Evolutionary conservation across 2,888 invertebrate genomes (phyloP).

Genomic region (Ypsolopha sequella): DNA sequence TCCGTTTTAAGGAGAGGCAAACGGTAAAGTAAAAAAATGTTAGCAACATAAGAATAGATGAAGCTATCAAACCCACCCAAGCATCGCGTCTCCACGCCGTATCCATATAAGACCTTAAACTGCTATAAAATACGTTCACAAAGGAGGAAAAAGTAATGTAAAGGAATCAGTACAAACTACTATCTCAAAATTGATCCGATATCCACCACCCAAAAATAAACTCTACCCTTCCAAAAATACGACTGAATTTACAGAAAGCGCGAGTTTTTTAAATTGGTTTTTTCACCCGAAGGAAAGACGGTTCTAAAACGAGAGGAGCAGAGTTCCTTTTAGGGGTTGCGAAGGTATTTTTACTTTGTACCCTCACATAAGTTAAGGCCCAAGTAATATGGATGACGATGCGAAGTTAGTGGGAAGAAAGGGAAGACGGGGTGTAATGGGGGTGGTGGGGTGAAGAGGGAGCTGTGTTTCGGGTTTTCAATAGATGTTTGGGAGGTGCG

Average conservation of each 20-base stretch:
- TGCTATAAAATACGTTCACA: constrained; percentile 65
- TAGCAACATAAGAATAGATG: too few relatives aligned
- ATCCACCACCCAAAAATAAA: constrained; percentile 15
- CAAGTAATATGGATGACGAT: constrained; percentile 69
- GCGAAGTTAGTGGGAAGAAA: constrained; percentile 69
- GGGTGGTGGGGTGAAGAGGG: constrained; percentile 35
- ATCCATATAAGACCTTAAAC: constrained; percentile 64
- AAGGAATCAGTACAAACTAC: constrained; percentile 65
- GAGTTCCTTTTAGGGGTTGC: neutral
- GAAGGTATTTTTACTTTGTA: constrained; percentile 13
- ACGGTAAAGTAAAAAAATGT: too few relatives aligned
- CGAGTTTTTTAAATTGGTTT: constrained; percentile 10
- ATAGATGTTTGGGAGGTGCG: constrained; percentile 62
- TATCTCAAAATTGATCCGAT: constrained; percentile 65
- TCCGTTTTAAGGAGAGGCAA: too few relatives aligned
- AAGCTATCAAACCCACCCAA: neutral
- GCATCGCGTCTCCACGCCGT: constrained; percentile 22
- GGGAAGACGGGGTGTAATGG: constrained; percentile 57
- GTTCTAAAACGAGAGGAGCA: neutral
- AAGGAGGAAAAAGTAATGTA: constrained; percentile 68
- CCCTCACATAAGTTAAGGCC: constrained; percentile 65
- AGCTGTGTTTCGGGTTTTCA: constrained; percentile 68
- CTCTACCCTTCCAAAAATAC: constrained; percentile 8
- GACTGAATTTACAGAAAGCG: constrained; percentile 14
- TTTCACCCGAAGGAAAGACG: neutral